Evolutionary conservation across 2,113 vertebrate species (phyloP), one percentile per base, ranked within the genome.

Genomic region (Oreochromis niloticus): DNA sequence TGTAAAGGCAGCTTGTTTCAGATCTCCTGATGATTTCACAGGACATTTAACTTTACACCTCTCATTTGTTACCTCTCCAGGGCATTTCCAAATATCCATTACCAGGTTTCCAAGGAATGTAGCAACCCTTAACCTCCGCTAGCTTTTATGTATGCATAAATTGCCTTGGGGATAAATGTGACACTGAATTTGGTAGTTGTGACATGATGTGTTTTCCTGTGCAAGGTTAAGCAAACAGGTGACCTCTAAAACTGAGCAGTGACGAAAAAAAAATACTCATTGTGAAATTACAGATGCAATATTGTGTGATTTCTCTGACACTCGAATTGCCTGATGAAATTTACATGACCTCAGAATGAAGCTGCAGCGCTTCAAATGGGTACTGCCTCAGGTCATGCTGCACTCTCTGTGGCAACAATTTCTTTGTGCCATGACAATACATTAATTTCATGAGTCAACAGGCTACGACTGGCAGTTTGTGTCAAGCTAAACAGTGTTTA

Each of bases 371-470:
- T 91, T 83, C 81, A 81, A 94, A 89, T 66, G 88, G 81, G 75
- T 78, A 55, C 84, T 75, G 87, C 87, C 81, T 84, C 36, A 46
- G 93, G 94, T 94, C 94, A 87, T 52, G 92, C 90, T 56, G 84
- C 81, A 81, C 92, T 93, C 88, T 95, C 85, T 88, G 86, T 84
- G 82, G 90, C 89, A 92, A 91, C 89, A 80, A 80, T 93, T 91
- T 91, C 87, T 95, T 94, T 95, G 92, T 96, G 91, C 87, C 81
- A 80, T 39, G 75, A 96, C 95, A 96, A 96, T 95, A 91, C 95
- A 94, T 97, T 96, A 85, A 96, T 97, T 96, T 96, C 95, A 96
- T 95, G 96, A 96, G 95, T 96, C 96, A 96, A 95, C 95, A 96
- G 94, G 90, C 95, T 93, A 94, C 92, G 93, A 94, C 94, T 92